Conservation (phyloP, 2,888 invertebrate species). For the Julus scanicus region DNA sequence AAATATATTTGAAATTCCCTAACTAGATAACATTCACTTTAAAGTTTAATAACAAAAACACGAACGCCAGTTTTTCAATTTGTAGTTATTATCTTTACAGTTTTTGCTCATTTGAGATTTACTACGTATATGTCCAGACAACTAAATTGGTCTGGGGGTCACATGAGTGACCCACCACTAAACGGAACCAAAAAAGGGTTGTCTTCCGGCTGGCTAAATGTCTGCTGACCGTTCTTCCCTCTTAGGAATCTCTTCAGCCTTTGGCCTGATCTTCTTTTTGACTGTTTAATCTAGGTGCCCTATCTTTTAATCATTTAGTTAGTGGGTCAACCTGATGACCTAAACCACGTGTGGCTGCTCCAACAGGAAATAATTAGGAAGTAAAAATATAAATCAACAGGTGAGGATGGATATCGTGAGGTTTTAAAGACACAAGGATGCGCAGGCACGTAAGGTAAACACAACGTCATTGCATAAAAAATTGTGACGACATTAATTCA, state of each 20-base stretch:
- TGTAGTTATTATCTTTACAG: too few species aligned
- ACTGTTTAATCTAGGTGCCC: slow-evolving; percentile 4
- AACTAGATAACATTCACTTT: too few species aligned
- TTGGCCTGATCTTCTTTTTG: slow-evolving; percentile 2
- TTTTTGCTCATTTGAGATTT: too few species aligned
- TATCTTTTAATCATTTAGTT: slow-evolving; percentile 40
- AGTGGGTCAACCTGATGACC: slow-evolving; percentile 43
- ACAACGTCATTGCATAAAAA: slow-evolving; percentile 37
- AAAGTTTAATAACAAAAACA: too few species aligned
- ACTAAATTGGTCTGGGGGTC: background rate
- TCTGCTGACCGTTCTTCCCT: background rate
- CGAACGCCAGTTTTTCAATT: too few species aligned
- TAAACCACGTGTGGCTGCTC: slow-evolving; percentile 23
- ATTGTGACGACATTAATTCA: background rate
- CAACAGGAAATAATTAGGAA: slow-evolving; percentile 40
- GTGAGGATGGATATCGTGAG: slow-evolving; percentile 7
- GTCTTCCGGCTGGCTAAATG: background rate
- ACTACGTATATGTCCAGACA: background rate
- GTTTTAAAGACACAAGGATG: background rate
- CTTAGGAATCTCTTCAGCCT: background rate
- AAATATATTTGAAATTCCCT: too few species aligned
- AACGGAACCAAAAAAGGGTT: slow-evolving; percentile 4
- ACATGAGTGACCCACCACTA: background rate
- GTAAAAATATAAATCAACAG: background rate
- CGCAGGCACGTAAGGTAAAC: background rate